Conservation (phyloP, 2,113 vertebrate genomes). For the Triplophysa siluroides region DNA sequence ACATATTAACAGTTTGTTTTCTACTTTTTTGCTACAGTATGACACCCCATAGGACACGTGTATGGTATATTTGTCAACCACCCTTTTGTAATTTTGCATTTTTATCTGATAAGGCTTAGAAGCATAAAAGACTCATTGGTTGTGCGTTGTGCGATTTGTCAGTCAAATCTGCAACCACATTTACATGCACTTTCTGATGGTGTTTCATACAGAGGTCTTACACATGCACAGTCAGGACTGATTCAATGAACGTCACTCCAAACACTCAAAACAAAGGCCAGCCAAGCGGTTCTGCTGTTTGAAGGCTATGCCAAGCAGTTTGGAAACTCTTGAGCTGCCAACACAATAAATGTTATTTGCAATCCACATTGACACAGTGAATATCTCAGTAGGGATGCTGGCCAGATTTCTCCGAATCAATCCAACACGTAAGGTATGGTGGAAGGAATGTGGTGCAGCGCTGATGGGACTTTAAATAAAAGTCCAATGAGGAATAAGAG, state of each 20-base stretch:
- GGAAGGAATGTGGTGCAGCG: not conserved
- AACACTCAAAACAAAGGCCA: not conserved
- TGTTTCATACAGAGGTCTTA: not conserved
- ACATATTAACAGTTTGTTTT: too few species aligned
- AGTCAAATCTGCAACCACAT: conserved; percentile 1
- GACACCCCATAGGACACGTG: too few species aligned
- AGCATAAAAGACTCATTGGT: not conserved
- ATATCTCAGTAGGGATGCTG: not conserved
- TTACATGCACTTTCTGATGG: not conserved
- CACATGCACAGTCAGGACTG: not conserved
- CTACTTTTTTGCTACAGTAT: too few species aligned
- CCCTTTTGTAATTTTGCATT: not conserved
- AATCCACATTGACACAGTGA: conserved; percentile 6
- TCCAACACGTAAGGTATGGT: not conserved
- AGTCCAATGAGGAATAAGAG: not conserved
- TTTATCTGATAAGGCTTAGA: not conserved
- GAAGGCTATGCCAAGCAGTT: not conserved
- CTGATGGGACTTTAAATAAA: not conserved
- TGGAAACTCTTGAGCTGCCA: conserved; percentile 18
- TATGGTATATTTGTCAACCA: too few species aligned
- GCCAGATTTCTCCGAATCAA: conserved; percentile 5
- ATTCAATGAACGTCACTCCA: not conserved
- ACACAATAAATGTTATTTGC: conserved; percentile 17
- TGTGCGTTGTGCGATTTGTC: not conserved
- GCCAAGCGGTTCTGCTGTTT: conserved; percentile 7